phyloP scores from a whole-genome alignment of 2,797 vertebrate genomes.

The Scomberomorus guttatus region DNA sequence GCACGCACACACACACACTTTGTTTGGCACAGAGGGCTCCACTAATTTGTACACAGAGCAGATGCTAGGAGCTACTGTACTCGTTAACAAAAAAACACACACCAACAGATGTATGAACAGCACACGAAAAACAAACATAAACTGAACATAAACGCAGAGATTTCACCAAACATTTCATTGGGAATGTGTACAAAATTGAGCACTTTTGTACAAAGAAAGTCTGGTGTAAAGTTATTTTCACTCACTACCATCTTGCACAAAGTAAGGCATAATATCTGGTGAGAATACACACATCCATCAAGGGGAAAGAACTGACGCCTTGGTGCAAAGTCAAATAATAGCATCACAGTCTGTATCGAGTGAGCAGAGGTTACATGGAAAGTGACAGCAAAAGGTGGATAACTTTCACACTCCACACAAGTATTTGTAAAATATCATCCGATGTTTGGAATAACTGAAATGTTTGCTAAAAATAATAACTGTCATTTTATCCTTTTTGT shows the following conservation, averaged over 20 bases:
- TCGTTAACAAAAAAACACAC: conserved; percentile 65
- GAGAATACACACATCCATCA: background rate
- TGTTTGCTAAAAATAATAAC: background rate
- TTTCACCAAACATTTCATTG: background rate
- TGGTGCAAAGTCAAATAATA: background rate
- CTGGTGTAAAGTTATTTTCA: background rate
- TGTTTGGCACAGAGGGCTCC: conserved; percentile 65
- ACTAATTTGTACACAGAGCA: conserved; percentile 74
- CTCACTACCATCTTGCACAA: background rate
- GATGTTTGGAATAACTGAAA: background rate
- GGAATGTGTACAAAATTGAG: background rate
- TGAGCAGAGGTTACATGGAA: background rate
- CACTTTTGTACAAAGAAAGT: background rate
- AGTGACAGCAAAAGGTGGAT: background rate
- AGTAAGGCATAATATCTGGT: background rate
- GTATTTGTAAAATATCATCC: background rate
- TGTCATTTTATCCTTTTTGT: background rate
- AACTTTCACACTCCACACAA: background rate
- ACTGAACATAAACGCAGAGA: background rate
- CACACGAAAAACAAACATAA: background rate
- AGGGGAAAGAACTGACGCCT: background rate
- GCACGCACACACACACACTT: conserved; percentile 62
- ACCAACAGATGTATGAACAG: background rate
- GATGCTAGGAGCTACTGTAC: conserved; percentile 59
- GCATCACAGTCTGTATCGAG: background rate